Evolutionary conservation across 2,888 invertebrate genomes (phyloP).

Genomic region (Elysia crispata): DNA sequence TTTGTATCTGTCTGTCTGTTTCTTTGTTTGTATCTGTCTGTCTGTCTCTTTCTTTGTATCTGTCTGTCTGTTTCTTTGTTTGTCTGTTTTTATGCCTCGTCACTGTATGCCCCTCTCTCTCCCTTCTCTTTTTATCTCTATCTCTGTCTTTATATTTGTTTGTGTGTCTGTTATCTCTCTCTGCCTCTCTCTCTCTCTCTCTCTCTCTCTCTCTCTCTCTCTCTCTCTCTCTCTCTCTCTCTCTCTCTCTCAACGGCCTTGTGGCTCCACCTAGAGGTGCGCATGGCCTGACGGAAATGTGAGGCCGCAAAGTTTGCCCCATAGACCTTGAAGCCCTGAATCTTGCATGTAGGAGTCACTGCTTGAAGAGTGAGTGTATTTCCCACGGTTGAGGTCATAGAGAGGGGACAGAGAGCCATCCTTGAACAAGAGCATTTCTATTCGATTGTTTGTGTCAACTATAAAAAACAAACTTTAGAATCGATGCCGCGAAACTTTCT

Average conservation of each 20-base stretch:
- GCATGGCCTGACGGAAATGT: too few species aligned
- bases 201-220: constrained; percentile 9
- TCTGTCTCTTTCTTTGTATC: neutral
- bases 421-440: too few species aligned
- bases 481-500: too few species aligned
- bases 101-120: neutral
- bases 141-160: neutral
- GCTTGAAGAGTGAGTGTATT: too few species aligned
- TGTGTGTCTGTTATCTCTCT: neutral
- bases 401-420: too few species aligned
- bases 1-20: neutral
- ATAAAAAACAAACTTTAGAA: too few species aligned
- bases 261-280: too few species aligned
- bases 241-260: neutral
- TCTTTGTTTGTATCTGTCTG: neutral
- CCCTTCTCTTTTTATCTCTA: neutral
- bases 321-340: too few species aligned
- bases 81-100: neutral
- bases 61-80: neutral
- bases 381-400: too few species aligned
- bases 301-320: too few species aligned
- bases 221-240: neutral
- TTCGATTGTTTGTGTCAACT: too few species aligned
- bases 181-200: constrained; percentile 14
- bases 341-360: too few species aligned